Evolutionary conservation across 2,113 vertebrate species (phyloP).

Genomic region (Cnemophilus loriae): DNA sequence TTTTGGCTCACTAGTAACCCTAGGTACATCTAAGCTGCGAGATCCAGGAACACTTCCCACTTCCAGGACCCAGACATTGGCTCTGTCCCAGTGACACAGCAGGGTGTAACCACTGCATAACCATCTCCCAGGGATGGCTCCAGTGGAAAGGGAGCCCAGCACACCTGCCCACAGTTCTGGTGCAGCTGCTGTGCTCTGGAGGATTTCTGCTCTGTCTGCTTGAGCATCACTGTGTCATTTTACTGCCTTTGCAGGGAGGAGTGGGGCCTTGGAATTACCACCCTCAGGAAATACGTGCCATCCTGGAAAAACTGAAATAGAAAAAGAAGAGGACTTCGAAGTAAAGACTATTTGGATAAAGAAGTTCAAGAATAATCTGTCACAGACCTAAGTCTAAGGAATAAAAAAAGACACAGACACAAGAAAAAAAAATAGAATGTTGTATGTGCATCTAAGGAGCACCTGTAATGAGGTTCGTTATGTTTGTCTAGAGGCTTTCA

Average conservation of each 20-base stretch:
- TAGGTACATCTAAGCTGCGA: neutral
- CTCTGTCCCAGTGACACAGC: neutral
- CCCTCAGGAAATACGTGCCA: slow-evolving; percentile 78
- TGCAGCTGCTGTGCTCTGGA: neutral
- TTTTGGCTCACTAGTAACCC: neutral
- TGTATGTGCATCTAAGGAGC: neutral
- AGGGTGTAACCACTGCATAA: neutral
- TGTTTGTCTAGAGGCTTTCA: neutral
- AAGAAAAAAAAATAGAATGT: neutral
- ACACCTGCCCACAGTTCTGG: neutral
- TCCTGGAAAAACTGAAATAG: slow-evolving; percentile 76
- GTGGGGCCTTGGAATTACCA: slow-evolving; percentile 84
- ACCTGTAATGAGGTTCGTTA: neutral
- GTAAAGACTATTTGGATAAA: neutral
- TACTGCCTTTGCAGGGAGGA: slow-evolving; percentile 75
- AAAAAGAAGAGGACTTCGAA: neutral
- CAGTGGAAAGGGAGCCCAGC: neutral
- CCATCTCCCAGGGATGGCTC: neutral
- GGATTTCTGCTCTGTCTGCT: neutral
- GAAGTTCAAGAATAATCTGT: neutral
- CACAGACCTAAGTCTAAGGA: neutral
- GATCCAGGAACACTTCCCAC: neutral
- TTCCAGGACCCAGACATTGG: neutral
- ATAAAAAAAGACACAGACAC: neutral
- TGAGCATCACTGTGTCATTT: neutral